phyloP scores from a whole-genome alignment of 2,888 invertebrate genomes.

The Eugnorisma glareosa region DNA sequence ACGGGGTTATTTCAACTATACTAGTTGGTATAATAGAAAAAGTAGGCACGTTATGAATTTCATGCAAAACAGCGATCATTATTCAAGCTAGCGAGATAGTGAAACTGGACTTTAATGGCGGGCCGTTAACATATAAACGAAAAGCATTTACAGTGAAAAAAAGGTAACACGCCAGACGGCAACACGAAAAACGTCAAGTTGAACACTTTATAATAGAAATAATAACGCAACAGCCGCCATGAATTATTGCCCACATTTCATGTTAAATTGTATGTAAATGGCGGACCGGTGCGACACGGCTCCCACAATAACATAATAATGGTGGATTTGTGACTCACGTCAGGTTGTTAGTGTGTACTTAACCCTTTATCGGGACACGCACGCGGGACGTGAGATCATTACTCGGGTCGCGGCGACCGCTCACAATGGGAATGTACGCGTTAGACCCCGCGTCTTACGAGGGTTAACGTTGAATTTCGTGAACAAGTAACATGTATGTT shows the following conservation, averaged over 20 bases:
- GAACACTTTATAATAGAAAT: conserved; percentile 89
- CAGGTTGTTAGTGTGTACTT: conserved; percentile 90
- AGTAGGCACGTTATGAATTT: conserved; percentile 69
- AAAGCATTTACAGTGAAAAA: conserved; percentile 75
- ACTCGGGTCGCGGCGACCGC: conserved; percentile 82
- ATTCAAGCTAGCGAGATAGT: conserved; percentile 76
- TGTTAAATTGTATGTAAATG: conserved; percentile 91
- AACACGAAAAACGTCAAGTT: conserved; percentile 85
- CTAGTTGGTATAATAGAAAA: conserved; percentile 66
- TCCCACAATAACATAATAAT: conserved; percentile 91
- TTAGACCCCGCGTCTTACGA: conserved; percentile 67
- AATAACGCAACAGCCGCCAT: conserved; percentile 87
- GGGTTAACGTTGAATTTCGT: conserved; percentile 72
- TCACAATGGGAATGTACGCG: conserved; percentile 75
- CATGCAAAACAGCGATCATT: conserved; percentile 78
- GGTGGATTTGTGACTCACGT: conserved; percentile 90
- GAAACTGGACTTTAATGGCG: conserved; percentile 77
- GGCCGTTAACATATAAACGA: conserved; percentile 80
- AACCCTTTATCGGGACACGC: conserved; percentile 90
- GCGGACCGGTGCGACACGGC: conserved; percentile 86
- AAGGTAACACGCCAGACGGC: conserved; percentile 82
- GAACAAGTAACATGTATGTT: conserved; percentile 81
- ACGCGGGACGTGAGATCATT: conserved; percentile 90
- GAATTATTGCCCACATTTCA: conserved; percentile 90
- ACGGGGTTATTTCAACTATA: conserved; percentile 70